Evolutionary conservation across 1,140 invertebrate species (phyloP).

Genomic region (Cydia amplana): DNA sequence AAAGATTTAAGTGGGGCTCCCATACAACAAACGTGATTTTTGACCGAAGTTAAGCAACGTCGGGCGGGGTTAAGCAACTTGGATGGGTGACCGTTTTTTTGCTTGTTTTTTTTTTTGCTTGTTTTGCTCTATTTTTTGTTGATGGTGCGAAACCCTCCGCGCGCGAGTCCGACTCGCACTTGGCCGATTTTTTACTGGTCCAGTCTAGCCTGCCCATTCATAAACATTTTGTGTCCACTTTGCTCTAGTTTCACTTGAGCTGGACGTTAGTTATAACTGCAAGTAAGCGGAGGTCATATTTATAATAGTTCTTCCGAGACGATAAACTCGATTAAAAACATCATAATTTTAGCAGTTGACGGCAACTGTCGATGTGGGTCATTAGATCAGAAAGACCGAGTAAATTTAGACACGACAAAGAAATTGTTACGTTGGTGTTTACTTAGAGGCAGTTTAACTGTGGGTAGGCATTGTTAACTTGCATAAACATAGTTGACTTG

Average conservation of each 20-base stretch:
- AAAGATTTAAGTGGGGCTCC: too few species aligned
- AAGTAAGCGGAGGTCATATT: not conserved
- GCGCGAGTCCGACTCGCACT: too few species aligned
- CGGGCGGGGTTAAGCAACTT: too few species aligned
- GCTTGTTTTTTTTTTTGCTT: too few species aligned
- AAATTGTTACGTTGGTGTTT: slow-evolving; percentile 7
- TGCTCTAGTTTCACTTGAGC: not conserved
- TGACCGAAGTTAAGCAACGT: too few species aligned
- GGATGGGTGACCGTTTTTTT: too few species aligned
- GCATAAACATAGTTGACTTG: too few species aligned
- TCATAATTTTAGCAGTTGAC: not conserved
- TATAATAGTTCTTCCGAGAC: not conserved
- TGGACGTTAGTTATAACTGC: not conserved
- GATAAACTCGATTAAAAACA: not conserved
- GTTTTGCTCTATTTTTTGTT: too few species aligned
- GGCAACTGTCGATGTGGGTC: slow-evolving; percentile 8
- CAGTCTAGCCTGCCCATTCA: not conserved
- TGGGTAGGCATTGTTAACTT: not conserved
- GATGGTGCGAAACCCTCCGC: too few species aligned
- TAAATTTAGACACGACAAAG: not conserved
- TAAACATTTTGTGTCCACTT: not conserved
- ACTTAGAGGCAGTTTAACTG: not conserved
- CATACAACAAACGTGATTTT: too few species aligned
- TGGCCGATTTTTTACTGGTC: not conserved
- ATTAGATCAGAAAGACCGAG: not conserved